Base-by-base conservation (phyloP, 2,797 vertebrate genomes). In the Picus viridis region DNA sequence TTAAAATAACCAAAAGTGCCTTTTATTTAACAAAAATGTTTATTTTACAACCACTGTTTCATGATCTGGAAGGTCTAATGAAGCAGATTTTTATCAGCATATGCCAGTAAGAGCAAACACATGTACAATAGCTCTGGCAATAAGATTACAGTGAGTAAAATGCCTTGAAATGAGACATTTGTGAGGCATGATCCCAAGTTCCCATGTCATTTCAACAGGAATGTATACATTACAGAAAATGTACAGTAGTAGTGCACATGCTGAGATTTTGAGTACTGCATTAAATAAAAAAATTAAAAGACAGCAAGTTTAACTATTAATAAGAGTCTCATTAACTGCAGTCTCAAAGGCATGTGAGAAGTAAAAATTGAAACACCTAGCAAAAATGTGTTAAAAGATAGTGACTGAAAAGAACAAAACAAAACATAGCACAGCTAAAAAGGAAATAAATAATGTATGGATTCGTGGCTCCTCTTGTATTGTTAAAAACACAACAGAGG, bases 371-470 rank as follows among this genome's bases (percentile, higher is more conserved):
- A 89, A 92, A 82, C 51, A 90, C 62, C 45, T 83, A 26, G 47
- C 29, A 95, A 92, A 92, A 90, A 49, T 29, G 13, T 3, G 1
- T 77, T 93, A 89, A 94, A 85, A 74, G 16, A 53, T 9, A 72
- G 23, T 65, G 69, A 75, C 82, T 89, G 74, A 80, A 83, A 90
- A 88, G 72, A 96, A 86, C 75, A 83, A 88, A 95, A 68, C 9
- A 68, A 92, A 95, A 77, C 36, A 83, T 4, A 91, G 47, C 12
- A 85, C 89, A 92, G 45, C 45, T 82, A 92, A 93, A 95, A 88
- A 54, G 24, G n/a, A 94, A 87, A 77, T 93, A 86, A 95, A 96
- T 95, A 86, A 94, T 83, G 47, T 69, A 94, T 94, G 83, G 83
- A 88, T 91, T 74, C 71, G 77, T 90, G 17, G 41, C 62, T 95